Percentiles rank a stretch among this genome's conserved stretches.
Evolutionary conservation across 2,113 vertebrate genomes (phyloP).

Genomic region (Isurus oxyrinchus): DNA sequence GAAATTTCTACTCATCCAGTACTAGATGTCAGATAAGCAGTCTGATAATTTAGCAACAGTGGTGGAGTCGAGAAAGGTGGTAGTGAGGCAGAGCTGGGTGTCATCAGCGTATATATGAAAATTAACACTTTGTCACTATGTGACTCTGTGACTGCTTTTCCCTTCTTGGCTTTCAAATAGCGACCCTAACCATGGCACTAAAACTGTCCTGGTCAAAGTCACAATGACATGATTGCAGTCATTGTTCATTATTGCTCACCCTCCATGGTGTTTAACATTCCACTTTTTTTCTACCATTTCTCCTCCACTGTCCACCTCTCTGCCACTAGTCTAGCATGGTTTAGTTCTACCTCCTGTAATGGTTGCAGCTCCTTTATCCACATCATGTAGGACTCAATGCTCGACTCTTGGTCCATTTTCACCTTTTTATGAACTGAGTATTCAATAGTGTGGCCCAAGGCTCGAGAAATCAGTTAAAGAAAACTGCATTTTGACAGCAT

Average conservation of each 20-base stretch:
- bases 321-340: background rate
- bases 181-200: background rate
- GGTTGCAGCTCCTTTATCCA: background rate
- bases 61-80: background rate
- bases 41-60: background rate
- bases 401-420: background rate
- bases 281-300: background rate
- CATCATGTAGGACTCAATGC: background rate
- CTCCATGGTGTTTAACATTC: background rate
- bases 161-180: background rate
- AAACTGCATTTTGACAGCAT: too few species aligned
- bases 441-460: too few species aligned
- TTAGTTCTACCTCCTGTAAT: background rate
- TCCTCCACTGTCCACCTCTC: background rate
- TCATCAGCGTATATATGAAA: background rate
- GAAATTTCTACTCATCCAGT: background rate
- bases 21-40: too few species aligned
- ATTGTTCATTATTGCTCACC: background rate
- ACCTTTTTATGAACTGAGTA: background rate
- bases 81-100: background rate
- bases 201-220: background rate
- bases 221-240: background rate
- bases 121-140: background rate
- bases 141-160: background rate
- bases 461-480: too few species aligned